Evolutionary conservation across 2,113 vertebrate species (phyloP).

Genomic region (Rhinolophus sinicus): DNA sequence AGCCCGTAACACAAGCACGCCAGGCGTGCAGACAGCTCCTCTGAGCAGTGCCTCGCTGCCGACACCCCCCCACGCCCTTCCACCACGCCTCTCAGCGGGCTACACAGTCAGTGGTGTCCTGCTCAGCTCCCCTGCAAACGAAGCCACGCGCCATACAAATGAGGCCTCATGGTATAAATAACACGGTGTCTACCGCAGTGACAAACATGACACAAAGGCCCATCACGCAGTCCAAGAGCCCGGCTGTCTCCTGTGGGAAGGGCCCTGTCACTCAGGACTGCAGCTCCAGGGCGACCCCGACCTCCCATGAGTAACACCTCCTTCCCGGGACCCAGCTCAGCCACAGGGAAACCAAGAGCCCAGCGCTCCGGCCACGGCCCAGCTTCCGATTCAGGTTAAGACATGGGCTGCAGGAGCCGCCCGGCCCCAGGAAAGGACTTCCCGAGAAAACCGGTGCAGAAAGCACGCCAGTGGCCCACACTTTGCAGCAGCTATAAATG

Average conservation of each 20-base stretch:
- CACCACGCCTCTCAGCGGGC: not conserved
- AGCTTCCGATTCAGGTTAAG: not conserved
- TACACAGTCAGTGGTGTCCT: not conserved
- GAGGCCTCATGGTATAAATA: slow-evolving; percentile 73
- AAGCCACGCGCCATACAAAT: slow-evolving; percentile 59
- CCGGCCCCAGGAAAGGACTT: not conserved
- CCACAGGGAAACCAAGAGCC: not conserved
- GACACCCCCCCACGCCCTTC: too few species aligned
- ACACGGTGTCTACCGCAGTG: slow-evolving; percentile 74
- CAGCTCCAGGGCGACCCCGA: slow-evolving; percentile 20
- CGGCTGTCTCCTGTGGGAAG: slow-evolving; percentile 67
- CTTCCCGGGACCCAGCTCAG: slow-evolving; percentile 24
- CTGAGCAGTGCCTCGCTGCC: not conserved
- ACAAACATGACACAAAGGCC: slow-evolving; percentile 79
- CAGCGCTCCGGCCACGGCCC: not conserved
- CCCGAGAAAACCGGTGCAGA: too few species aligned
- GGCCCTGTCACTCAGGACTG: slow-evolving; percentile 81
- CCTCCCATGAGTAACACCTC: slow-evolving; percentile 36
- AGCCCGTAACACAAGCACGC: not conserved
- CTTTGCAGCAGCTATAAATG: not conserved
- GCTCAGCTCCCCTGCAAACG: slow-evolving; percentile 22
- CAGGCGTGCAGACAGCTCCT: not conserved
- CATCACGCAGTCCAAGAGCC: slow-evolving; percentile 71
- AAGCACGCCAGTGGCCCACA: not conserved
- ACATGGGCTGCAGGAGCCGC: not conserved